Percentiles rank a stretch among this genome's conserved stretches.
Evolutionary conservation across 2,888 invertebrate species (phyloP).

Genomic region (Drosophila cognata): DNA sequence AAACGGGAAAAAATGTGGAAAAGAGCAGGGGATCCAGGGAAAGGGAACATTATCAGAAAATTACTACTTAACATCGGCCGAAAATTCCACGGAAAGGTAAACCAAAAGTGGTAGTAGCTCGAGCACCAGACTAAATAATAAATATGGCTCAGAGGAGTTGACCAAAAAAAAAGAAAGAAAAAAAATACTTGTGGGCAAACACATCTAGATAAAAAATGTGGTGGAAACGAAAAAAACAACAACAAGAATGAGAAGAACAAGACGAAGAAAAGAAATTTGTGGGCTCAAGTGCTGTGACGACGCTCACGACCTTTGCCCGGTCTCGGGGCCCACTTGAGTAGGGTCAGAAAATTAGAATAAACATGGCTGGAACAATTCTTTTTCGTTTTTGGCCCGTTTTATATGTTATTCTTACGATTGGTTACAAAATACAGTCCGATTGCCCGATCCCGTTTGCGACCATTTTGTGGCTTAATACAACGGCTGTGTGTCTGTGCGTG

Average conservation of each 20-base stretch:
- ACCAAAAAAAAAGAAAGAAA: conserved; percentile 1
- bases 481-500: conserved; percentile 28
- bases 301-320: conserved; percentile 67
- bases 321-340: conserved; percentile 67
- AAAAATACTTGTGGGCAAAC: conserved; percentile 41
- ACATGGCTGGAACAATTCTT: conserved; percentile 60
- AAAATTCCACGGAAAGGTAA: conserved; percentile 68
- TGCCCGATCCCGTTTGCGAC: conserved; percentile 30
- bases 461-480: conserved; percentile 61
- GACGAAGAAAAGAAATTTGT: conserved; percentile 27
- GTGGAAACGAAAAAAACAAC: conserved; percentile 23
- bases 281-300: conserved; percentile 78
- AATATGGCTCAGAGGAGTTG: conserved; percentile 51
- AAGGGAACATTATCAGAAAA: conserved; percentile 76
- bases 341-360: conserved; percentile 83
- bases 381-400: conserved; percentile 15
- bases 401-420: conserved; percentile 78
- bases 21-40: neutral
- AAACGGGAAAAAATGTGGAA: neutral
- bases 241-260: conserved; percentile 13
- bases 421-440: conserved; percentile 70
- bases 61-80: conserved; percentile 80
- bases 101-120: conserved; percentile 42
- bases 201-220: conserved; percentile 56
- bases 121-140: conserved; percentile 63